phyloP scores from a whole-genome alignment of 2,113 vertebrate genomes.

The Mus pahari region DNA sequence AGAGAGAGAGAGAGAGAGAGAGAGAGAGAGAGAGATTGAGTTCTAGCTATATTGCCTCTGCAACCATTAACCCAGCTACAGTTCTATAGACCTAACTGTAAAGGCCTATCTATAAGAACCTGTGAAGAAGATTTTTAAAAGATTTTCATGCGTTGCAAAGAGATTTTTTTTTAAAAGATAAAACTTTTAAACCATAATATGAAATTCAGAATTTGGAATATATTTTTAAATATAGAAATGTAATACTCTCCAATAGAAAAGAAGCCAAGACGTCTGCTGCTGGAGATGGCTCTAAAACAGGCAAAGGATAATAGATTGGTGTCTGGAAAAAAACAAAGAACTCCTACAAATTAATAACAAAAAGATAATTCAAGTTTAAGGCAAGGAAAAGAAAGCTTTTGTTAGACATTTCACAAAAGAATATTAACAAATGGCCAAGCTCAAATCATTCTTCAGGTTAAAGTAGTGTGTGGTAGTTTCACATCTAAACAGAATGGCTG shows the following conservation, averaged over 20 bases:
- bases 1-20: background rate
- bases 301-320: background rate
- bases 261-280: background rate
- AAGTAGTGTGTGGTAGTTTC: background rate
- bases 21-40: background rate
- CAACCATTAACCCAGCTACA: background rate
- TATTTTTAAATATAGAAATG: background rate
- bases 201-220: background rate
- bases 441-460: background rate
- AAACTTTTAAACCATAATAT: background rate
- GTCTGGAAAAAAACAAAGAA: background rate
- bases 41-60: background rate
- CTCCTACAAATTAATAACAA: background rate
- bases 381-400: background rate
- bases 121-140: background rate
- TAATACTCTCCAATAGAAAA: background rate
- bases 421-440: background rate
- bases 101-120: background rate
- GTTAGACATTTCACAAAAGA: background rate
- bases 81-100: background rate
- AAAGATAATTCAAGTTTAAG: background rate
- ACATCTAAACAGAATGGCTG: background rate
- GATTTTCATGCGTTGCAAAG: background rate
- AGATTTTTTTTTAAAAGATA: background rate
- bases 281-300: background rate